Percentiles rank a stretch among this genome's conserved stretches.
Conservation (phyloP, 2,113 vertebrate species). For the Axis porcinus region DNA sequence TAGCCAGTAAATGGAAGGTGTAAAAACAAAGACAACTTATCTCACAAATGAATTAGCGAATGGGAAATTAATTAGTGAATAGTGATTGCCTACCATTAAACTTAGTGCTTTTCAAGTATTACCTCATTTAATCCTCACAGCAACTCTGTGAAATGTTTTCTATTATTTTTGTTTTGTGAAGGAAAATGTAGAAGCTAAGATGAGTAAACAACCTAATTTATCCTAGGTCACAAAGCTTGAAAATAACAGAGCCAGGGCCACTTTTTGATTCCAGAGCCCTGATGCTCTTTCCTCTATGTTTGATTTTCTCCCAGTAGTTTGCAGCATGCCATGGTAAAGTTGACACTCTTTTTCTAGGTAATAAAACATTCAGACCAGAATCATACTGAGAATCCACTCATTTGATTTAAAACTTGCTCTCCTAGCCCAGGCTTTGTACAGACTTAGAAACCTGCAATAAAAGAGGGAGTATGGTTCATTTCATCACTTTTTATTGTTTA, state of each 20-base stretch:
- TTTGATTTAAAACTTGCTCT: neutral
- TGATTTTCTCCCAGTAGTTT: neutral
- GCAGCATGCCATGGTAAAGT: neutral
- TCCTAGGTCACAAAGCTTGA: neutral
- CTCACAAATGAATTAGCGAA: neutral
- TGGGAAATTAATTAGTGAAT: neutral
- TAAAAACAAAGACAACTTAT: neutral
- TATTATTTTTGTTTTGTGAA: constrained; percentile 5
- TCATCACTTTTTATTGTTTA: neutral
- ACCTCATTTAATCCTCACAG: neutral
- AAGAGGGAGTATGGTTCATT: neutral
- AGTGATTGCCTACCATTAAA: neutral
- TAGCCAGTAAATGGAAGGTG: neutral
- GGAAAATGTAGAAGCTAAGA: neutral
- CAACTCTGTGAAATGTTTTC: neutral
- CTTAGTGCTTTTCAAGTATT: neutral
- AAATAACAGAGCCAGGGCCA: neutral
- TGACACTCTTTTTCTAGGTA: neutral
- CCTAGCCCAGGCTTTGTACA: neutral
- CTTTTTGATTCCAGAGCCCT: neutral
- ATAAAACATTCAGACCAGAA: neutral
- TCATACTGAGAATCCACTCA: neutral
- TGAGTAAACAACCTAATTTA: neutral
- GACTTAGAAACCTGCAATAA: neutral
- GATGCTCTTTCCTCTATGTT: neutral